A percentile compares a stretch with the other conserved stretches of the same genome.
phyloP scores from a whole-genome alignment of 1,140 invertebrate genomes.

The Drosophila subpulchrella region DNA sequence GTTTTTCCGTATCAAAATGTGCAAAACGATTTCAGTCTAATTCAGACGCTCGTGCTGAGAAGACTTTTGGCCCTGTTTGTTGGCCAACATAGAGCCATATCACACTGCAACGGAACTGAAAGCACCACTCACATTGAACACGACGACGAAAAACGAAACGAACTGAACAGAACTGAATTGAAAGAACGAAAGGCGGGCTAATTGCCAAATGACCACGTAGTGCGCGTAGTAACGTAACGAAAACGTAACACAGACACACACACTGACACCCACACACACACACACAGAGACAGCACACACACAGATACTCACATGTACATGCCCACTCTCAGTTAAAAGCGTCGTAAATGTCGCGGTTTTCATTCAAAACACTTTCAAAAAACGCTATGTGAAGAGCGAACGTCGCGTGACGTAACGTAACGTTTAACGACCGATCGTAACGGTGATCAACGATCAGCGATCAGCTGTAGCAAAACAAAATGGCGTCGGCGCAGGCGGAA shows the following conservation, averaged over 20 bases:
- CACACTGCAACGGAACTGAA: constrained; percentile 20
- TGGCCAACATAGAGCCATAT: constrained; percentile 42
- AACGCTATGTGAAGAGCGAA: constrained; percentile 28
- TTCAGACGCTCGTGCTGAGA: constrained; percentile 85
- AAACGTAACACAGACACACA: constrained; percentile 25
- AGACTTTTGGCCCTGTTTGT: constrained; percentile 82
- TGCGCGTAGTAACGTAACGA: constrained; percentile 68
- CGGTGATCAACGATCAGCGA: constrained; percentile 24
- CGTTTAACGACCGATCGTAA: constrained; percentile 3
- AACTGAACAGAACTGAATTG: constrained; percentile 23
- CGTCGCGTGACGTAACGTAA: constrained; percentile 19
- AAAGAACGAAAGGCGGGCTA: constrained; percentile 34
- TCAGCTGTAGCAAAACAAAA: constrained; percentile 19
- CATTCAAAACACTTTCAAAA: not conserved
- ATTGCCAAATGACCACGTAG: constrained; percentile 59
- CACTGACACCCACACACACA: constrained; percentile 8
- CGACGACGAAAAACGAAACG: constrained; percentile 7
- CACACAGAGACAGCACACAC: constrained; percentile 6
- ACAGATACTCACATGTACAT: constrained; percentile 37
- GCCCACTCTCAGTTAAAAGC: constrained; percentile 35
- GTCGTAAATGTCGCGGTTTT: constrained; percentile 39
- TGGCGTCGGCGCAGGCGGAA: constrained; percentile 50
- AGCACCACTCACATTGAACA: not conserved
- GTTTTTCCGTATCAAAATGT: constrained; percentile 85
- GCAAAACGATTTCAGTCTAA: constrained; percentile 85